Evolutionary conservation across 1,140 invertebrate species (phyloP).

Genomic region (Bombyx mandarina): DNA sequence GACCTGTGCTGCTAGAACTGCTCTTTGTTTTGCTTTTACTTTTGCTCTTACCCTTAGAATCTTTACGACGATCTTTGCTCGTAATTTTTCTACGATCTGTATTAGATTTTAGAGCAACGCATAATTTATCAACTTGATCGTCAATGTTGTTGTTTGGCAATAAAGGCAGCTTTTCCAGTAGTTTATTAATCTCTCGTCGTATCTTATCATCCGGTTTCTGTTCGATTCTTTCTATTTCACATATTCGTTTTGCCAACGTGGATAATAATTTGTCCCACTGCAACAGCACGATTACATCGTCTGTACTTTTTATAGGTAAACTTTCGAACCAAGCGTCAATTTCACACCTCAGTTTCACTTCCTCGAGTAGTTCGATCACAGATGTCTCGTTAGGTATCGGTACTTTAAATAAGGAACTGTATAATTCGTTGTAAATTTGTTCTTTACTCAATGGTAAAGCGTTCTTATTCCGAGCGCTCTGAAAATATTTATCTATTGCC

Average conservation of each 20-base stretch:
- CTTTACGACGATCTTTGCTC: background rate
- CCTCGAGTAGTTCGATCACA: slow-evolving; percentile 28
- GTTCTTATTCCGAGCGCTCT: slow-evolving; percentile 23
- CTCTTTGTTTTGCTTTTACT: slow-evolving; percentile 6
- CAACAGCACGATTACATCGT: slow-evolving; percentile 16
- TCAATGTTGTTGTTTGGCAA: slow-evolving; percentile 17
- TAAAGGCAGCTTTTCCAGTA: slow-evolving; percentile 28
- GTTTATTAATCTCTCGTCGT: slow-evolving; percentile 32
- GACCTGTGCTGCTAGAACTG: background rate
- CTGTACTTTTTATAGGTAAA: slow-evolving; percentile 21
- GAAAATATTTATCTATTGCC: slow-evolving; percentile 26
- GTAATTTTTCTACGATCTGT: background rate
- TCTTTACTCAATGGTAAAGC: slow-evolving; percentile 23
- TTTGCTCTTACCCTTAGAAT: background rate
- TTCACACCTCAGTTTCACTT: slow-evolving; percentile 35
- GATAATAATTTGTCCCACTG: slow-evolving; percentile 31
- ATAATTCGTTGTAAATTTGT: slow-evolving; percentile 31
- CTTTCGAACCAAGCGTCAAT: slow-evolving; percentile 34
- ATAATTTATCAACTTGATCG: slow-evolving; percentile 19
- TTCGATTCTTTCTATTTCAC: slow-evolving; percentile 27
- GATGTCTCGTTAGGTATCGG: slow-evolving; percentile 27
- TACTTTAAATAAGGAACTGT: slow-evolving; percentile 25
- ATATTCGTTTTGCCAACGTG: slow-evolving; percentile 27
- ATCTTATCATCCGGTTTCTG: slow-evolving; percentile 17
- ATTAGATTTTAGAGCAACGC: slow-evolving; percentile 9